Conservation (phyloP, 2,113 vertebrate genomes). For the Rissa tridactyla region DNA sequence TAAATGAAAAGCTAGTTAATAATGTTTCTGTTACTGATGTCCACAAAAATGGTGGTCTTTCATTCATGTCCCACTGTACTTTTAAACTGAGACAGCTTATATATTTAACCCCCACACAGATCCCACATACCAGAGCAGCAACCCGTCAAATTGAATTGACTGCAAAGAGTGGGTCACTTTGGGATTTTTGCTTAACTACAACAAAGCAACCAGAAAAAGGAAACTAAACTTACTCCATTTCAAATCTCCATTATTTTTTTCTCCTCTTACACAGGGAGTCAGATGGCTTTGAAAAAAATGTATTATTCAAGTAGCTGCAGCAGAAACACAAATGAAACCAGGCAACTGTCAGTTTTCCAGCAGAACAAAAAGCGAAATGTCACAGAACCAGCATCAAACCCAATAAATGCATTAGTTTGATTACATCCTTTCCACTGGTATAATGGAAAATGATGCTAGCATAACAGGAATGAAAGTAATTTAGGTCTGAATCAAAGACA, state of each 20-base stretch:
- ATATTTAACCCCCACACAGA: rapidly evolving
- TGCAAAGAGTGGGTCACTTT: neutral
- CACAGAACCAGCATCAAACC: neutral
- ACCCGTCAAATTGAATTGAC: neutral
- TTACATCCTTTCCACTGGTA: neutral
- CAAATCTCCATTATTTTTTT: neutral
- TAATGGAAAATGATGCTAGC: neutral
- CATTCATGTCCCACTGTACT: neutral
- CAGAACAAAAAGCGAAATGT: neutral
- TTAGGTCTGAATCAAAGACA: neutral
- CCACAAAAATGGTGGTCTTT: neutral
- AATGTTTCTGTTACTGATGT: neutral
- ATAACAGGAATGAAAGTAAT: neutral
- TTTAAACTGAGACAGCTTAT: neutral
- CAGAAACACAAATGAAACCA: neutral
- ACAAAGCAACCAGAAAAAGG: neutral
- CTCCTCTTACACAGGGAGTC: neutral
- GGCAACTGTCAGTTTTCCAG: neutral
- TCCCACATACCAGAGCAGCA: neutral
- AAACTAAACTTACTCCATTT: neutral
- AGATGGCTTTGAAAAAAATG: neutral
- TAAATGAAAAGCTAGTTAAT: neutral
- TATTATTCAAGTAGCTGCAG: neutral
- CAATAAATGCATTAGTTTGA: constrained; percentile 9
- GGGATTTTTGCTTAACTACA: neutral